These are phyloP conservation scores for Polia nebulosa DNA, from an alignment of 2,888 invertebrate genomes.

Conservation along the genomic window DNA sequence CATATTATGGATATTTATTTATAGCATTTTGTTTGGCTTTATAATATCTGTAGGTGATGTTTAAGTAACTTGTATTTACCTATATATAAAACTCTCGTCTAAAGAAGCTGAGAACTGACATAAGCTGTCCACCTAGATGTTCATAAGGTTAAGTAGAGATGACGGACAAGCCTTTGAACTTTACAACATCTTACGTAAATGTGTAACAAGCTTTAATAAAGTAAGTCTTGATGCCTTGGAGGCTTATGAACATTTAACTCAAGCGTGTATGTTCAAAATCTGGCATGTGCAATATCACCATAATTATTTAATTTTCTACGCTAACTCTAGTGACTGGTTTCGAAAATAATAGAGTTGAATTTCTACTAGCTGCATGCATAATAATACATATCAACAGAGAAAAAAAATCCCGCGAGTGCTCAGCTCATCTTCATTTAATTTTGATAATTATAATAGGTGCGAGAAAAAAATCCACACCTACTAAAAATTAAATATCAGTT, in stretches of 20 bases:
- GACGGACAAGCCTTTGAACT: slow-evolving; percentile 47
- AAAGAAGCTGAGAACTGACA: slow-evolving; percentile 39
- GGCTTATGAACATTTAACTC: background rate
- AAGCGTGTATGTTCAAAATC: background rate
- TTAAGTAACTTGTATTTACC: background rate
- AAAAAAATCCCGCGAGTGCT: no score
- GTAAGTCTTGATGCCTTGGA: slow-evolving; percentile 1
- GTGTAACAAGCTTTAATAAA: slow-evolving; percentile 29
- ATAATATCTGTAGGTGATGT: no score
- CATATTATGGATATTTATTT: no score
- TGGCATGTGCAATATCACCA: no score
- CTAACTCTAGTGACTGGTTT: no score
- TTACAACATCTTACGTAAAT: slow-evolving; percentile 16
- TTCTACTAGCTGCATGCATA: no score
- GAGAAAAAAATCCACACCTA: no score
- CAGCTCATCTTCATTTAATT: no score
- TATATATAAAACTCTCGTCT: slow-evolving; percentile 27
- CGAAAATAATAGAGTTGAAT: background rate
- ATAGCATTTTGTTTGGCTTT: no score
- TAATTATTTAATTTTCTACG: background rate
- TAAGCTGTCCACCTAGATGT: slow-evolving; percentile 39
- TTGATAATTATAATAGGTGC: no score
- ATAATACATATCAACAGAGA: no score
- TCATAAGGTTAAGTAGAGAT: slow-evolving; percentile 27
- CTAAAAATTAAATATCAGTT: no score